These are phyloP conservation scores for Lepisosteus osseus DNA, from an alignment of 2,113 vertebrate species.

Conservation along the genomic window DNA sequence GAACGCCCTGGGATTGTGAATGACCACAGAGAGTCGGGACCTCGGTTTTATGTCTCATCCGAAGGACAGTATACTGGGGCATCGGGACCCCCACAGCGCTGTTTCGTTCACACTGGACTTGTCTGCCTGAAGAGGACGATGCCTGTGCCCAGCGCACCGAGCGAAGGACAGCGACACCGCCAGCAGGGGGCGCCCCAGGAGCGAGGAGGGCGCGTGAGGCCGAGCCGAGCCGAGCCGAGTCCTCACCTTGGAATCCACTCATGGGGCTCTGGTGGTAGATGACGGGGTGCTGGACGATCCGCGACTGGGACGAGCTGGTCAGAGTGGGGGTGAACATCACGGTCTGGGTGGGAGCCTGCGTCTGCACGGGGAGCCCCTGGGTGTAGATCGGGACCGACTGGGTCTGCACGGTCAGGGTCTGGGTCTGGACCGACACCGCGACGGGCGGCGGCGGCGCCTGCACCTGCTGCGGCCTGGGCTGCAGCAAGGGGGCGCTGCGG, in stretches of 20 bases:
- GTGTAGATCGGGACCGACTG: conserved; percentile 66
- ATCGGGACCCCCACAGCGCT: too few relatives aligned
- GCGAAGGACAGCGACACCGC: too few relatives aligned
- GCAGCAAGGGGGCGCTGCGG: conserved; percentile 74
- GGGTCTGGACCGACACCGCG: conserved; percentile 56
- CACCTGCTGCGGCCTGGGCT: conserved; percentile 75
- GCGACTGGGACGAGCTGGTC: conserved; percentile 76
- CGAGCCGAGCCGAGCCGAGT: too few relatives aligned
- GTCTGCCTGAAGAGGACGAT: too few relatives aligned
- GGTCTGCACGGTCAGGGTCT: conserved; percentile 69
- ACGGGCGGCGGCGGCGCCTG: conserved; percentile 37
- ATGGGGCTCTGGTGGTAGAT: conserved; percentile 85
- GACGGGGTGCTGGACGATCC: conserved; percentile 88
- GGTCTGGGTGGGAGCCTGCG: conserved; percentile 73
- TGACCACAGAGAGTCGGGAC: too few relatives aligned
- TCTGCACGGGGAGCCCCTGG: conserved; percentile 46
- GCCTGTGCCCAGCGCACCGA: too few relatives aligned
- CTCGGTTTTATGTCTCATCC: too few relatives aligned
- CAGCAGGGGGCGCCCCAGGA: too few relatives aligned
- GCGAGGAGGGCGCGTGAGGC: too few relatives aligned
- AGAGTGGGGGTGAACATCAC: conserved; percentile 84
- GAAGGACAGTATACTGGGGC: too few relatives aligned
- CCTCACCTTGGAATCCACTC: conserved; percentile 83
- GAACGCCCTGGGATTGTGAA: too few relatives aligned
- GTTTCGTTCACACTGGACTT: too few relatives aligned